These are phyloP conservation scores for Sesia bembeciformis DNA, from an alignment of 2,888 invertebrate genomes.

Conservation along the genomic window DNA sequence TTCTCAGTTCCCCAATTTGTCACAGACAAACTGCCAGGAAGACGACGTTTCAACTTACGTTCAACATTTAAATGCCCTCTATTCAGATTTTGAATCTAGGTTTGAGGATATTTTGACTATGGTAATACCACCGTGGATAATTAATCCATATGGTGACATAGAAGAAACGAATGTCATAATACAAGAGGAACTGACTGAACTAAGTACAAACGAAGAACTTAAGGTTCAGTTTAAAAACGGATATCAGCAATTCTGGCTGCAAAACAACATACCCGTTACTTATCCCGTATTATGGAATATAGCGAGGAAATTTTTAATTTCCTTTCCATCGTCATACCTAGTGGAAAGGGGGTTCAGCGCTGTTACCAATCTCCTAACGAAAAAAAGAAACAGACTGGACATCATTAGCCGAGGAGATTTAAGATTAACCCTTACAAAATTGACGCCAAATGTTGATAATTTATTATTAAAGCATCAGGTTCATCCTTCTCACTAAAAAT, in stretches of 20 bases:
- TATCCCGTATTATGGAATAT: neutral
- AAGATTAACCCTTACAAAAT: too few species aligned
- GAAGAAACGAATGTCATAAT: conserved; percentile 8
- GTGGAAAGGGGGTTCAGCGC: neutral
- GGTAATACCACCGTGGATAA: conserved; percentile 10
- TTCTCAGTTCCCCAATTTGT: conserved; percentile 18
- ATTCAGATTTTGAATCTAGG: too few species aligned
- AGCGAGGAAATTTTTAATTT: too few species aligned
- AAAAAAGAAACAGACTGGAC: conserved; percentile 6
- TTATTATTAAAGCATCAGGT: too few species aligned
- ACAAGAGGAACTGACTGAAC: conserved; percentile 6
- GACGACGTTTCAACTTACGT: conserved; percentile 9
- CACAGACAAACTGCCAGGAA: conserved; percentile 10
- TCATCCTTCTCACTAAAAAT: too few species aligned
- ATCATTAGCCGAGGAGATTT: conserved; percentile 7
- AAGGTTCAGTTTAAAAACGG: conserved; percentile 8
- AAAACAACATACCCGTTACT: neutral
- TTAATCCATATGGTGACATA: conserved; percentile 9
- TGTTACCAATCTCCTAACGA: neutral
- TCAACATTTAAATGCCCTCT: conserved; percentile 12
- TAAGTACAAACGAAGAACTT: conserved; percentile 6
- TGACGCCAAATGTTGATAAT: too few species aligned
- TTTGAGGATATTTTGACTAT: conserved; percentile 10
- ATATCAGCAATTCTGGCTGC: conserved; percentile 7
- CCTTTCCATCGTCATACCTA: neutral